phyloP scores from a whole-genome alignment of 2,888 invertebrate genomes.

The Lycia hirtaria region DNA sequence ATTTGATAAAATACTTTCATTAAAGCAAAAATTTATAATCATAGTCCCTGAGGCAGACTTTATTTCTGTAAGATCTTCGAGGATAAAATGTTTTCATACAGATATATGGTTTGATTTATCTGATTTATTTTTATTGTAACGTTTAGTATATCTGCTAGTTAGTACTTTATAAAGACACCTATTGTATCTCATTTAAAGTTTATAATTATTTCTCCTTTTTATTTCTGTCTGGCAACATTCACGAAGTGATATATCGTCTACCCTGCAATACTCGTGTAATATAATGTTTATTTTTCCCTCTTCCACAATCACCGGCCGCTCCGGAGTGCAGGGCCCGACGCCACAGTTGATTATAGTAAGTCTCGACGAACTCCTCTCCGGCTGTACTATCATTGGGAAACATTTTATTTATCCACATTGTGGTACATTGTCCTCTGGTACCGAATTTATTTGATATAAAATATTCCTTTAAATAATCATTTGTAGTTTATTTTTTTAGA shows the following conservation, averaged over 20 bases:
- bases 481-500: not conserved
- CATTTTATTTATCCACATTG: constrained; percentile 23
- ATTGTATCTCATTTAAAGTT: not conserved
- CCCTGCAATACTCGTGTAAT: constrained; percentile 54
- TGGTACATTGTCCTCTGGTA: constrained; percentile 48
- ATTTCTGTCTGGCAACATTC: constrained; percentile 44
- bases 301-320: constrained; percentile 55
- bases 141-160: too few species aligned
- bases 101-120: not conserved
- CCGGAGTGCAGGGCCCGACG: constrained; percentile 74
- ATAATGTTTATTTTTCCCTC: constrained; percentile 62
- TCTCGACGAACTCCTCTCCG: constrained; percentile 40
- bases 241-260: constrained; percentile 14
- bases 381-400: constrained; percentile 22
- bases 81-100: too few species aligned
- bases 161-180: not conserved
- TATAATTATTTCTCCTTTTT: not conserved
- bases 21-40: not conserved
- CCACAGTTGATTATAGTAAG: constrained; percentile 85
- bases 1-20: not conserved
- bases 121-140: not conserved
- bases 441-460: not conserved
- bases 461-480: not conserved
- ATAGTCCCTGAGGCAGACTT: not conserved
- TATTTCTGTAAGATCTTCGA: not conserved